phyloP scores from a whole-genome alignment of 2,113 vertebrate genomes.

The Cottus gobio region DNA sequence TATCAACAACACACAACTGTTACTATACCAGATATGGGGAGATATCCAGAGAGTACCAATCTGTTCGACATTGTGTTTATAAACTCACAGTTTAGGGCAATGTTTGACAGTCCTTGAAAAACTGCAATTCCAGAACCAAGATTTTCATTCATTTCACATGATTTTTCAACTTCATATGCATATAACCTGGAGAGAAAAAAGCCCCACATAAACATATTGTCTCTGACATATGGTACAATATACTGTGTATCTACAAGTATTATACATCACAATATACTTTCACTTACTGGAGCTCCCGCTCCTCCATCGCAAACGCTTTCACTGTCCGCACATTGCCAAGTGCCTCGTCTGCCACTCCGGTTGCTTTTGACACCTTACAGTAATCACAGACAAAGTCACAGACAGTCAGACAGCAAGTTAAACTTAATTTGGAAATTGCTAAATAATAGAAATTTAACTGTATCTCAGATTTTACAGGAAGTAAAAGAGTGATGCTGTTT shows the following conservation, averaged over 20 bases:
- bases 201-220: neutral
- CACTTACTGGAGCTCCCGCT: conserved; percentile 83
- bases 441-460: neutral
- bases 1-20: conserved; percentile 13
- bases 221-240: neutral
- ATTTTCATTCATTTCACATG: conserved; percentile 86
- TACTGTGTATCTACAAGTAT: neutral
- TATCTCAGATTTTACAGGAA: neutral
- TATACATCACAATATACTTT: neutral
- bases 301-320: conserved; percentile 96
- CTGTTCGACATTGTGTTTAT: neutral
- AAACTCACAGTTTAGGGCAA: conserved; percentile 93
- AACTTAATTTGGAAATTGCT: neutral
- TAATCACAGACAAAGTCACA: conserved; percentile 18
- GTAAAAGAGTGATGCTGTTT: neutral
- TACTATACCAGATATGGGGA: neutral
- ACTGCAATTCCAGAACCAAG: conserved; percentile 92
- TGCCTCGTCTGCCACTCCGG: conserved; percentile 90
- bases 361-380: conserved; percentile 90
- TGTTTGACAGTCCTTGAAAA: conserved; percentile 95
- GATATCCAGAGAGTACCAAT: neutral
- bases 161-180: conserved; percentile 87
- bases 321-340: conserved; percentile 93
- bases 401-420: neutral
- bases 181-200: conserved; percentile 83